phyloP scores from a whole-genome alignment of 92 coral and sea anemone species.

The Desmophyllum pertusum region DNA sequence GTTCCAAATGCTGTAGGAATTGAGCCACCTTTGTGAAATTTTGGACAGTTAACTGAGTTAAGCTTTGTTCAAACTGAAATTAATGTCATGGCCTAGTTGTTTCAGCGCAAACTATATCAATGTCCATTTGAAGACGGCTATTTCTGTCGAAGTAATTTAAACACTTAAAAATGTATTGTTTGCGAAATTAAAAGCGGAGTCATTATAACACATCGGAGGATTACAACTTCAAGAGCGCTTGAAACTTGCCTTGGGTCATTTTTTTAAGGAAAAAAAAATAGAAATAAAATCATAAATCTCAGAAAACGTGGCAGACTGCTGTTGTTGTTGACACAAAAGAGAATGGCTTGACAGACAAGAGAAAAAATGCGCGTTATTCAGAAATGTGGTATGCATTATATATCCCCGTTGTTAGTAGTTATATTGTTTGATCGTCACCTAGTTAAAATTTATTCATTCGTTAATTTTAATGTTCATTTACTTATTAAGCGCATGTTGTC shows the following conservation, averaged over 20 bases:
- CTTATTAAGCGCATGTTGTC: conserved; percentile 2
- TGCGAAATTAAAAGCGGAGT: conserved; percentile 11
- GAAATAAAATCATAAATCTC: background rate
- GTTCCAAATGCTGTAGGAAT: background rate
- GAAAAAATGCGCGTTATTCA: conserved; percentile 15
- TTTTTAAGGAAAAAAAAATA: background rate
- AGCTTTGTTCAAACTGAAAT: background rate
- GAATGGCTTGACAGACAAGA: background rate
- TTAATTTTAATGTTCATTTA: conserved; percentile 30
- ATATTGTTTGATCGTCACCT: conserved; percentile 23
- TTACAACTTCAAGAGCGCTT: background rate
- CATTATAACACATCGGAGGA: background rate
- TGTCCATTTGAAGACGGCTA: background rate
- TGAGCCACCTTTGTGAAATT: background rate
- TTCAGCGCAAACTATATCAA: background rate
- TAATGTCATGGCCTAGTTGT: background rate
- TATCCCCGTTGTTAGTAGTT: background rate
- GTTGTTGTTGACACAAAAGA: background rate
- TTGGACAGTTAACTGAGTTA: too few species aligned
- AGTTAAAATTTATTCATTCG: conserved; percentile 44
- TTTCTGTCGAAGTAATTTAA: background rate
- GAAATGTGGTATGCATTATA: conserved; percentile 18
- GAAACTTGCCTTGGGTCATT: background rate
- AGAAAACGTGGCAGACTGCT: background rate
- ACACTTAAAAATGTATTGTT: conserved; percentile 18